phyloP scores from a whole-genome alignment of 2,797 vertebrate genomes.

The Lerista edwardsae region DNA sequence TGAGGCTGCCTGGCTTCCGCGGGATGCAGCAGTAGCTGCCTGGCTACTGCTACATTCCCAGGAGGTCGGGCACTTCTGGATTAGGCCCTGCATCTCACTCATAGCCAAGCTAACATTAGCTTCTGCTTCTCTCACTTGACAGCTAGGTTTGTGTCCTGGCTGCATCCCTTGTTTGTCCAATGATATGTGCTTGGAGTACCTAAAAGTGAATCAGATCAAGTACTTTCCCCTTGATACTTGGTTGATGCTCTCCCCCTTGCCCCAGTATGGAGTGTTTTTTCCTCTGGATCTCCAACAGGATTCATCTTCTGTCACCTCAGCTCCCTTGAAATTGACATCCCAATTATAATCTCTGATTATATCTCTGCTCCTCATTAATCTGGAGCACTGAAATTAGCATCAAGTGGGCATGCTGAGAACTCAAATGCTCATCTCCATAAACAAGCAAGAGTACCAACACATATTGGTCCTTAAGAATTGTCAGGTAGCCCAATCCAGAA shows the following conservation, averaged over 20 bases:
- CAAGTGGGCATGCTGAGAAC: not conserved
- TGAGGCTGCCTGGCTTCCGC: too few relatives aligned
- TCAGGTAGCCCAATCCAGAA: too few relatives aligned
- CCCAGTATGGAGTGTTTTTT: not conserved
- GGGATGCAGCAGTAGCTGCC: too few relatives aligned
- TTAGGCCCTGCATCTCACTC: not conserved
- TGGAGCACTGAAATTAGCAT: not conserved
- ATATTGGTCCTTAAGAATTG: not conserved
- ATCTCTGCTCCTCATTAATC: not conserved
- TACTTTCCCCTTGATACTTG: not conserved
- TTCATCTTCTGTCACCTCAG: not conserved
- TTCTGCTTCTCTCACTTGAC: not conserved
- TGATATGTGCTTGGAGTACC: not conserved
- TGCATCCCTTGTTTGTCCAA: not conserved
- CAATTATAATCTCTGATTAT: not conserved
- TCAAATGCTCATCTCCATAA: not conserved
- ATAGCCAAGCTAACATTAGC: not conserved
- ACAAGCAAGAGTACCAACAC: not conserved
- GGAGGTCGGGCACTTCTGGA: too few relatives aligned
- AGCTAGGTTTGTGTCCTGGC: not conserved
- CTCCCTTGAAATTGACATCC: not conserved
- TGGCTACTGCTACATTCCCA: too few relatives aligned
- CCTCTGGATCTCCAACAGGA: not conserved
- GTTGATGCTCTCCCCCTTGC: not conserved
- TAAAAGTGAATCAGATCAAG: not conserved